These are phyloP conservation scores for Gymnobelideus leadbeateri DNA, from an alignment of 2,113 vertebrate genomes.

Conservation along the genomic window DNA sequence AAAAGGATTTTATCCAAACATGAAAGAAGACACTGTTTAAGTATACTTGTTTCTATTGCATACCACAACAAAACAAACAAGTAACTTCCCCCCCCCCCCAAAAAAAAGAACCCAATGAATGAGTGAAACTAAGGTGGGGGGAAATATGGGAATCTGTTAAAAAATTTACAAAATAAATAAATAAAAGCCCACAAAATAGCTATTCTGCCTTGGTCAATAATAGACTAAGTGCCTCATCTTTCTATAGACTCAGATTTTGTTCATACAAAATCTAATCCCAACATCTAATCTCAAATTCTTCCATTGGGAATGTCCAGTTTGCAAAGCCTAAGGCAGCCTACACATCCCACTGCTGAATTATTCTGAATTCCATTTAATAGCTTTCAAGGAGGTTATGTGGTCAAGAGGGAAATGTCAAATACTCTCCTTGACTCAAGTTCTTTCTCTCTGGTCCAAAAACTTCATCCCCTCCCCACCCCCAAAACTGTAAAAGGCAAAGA, in stretches of 20 bases:
- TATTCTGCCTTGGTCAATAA: not conserved
- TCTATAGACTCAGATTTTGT: not conserved
- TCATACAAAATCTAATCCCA: not conserved
- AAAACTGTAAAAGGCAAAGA: slow-evolving; percentile 23
- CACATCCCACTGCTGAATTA: not conserved
- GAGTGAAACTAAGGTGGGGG: not conserved
- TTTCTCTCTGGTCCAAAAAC: not conserved
- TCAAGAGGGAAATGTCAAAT: not conserved
- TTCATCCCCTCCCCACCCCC: not conserved
- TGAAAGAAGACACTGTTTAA: not conserved
- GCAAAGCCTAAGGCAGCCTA: slow-evolving; percentile 46
- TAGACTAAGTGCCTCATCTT: not conserved
- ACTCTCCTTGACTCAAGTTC: not conserved
- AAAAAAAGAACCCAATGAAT: not conserved
- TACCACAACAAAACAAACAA: not conserved
- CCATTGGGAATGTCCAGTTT: slow-evolving; percentile 21
- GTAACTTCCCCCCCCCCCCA: too few species aligned
- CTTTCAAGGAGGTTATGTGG: not conserved
- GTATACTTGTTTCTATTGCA: not conserved
- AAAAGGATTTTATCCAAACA: not conserved
- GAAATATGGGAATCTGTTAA: not conserved
- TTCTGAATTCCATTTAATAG: slow-evolving; percentile 16
- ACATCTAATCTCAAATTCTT: not conserved
- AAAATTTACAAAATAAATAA: not conserved
- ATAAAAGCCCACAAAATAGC: not conserved